Evolutionary conservation across 2,888 invertebrate species (phyloP).

Genomic region (Metopia argyrocephala): DNA sequence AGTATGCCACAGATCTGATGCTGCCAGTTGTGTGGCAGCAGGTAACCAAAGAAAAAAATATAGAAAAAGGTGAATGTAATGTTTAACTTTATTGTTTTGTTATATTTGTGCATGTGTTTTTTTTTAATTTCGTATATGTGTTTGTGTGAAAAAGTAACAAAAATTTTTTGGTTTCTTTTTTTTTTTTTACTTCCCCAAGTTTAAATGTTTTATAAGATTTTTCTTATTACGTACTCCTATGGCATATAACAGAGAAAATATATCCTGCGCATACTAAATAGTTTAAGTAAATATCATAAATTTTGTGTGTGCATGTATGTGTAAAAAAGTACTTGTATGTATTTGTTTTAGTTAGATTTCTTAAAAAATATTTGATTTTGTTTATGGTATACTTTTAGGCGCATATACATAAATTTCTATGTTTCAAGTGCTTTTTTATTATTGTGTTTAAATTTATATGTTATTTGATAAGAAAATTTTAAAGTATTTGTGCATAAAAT

Average conservation of each 20-base stretch:
- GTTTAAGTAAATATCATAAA: constrained; percentile 57
- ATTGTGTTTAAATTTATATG: too few species aligned
- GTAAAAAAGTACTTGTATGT: neutral
- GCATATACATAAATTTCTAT: too few species aligned
- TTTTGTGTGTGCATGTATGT: constrained; percentile 15
- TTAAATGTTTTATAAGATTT: constrained; percentile 11
- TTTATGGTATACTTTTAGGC: constrained; percentile 17
- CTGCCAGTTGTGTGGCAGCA: constrained; percentile 6
- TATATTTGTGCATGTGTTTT: too few species aligned
- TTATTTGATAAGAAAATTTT: neutral
- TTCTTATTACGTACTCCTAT: neutral
- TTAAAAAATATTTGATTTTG: neutral
- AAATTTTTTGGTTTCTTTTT: neutral
- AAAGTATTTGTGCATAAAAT: neutral
- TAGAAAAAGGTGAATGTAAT: constrained; percentile 50
- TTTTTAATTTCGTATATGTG: constrained; percentile 18
- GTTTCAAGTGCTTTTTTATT: too few species aligned
- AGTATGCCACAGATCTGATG: constrained; percentile 21
- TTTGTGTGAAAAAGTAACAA: constrained; percentile 17
- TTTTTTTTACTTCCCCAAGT: neutral
- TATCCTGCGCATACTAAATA: constrained; percentile 58
- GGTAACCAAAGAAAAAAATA: neutral
- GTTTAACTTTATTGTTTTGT: constrained; percentile 55
- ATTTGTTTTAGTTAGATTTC: neutral
- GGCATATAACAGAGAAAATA: constrained; percentile 1